Base-by-base conservation (phyloP, 2,113 vertebrate species). In the Eleginops maclovinus region DNA sequence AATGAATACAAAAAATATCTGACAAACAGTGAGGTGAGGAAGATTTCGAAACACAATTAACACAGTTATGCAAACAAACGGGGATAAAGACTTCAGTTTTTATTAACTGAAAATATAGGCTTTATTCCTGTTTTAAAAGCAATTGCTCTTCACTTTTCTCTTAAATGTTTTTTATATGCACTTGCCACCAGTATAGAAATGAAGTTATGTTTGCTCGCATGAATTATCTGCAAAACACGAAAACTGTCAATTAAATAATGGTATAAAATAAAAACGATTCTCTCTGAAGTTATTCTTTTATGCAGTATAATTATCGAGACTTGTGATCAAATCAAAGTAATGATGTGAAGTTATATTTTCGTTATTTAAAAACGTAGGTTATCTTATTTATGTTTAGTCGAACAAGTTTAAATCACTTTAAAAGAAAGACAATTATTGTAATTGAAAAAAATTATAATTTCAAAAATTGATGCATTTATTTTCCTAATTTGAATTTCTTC, bases 381-480 rank as follows among this genome's bases (percentile, higher is more conserved):
- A 49, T n/a, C 19, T 10, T 2, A n/a, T 4, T 13, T 9, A 19
- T 63, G n/a, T 66, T 67, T 28, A 54, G 2, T 55, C n/a, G 12
- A 51, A 28, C 17, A 3, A 22, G 28, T 4, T 19, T 7, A 50
- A 47, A 21, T 49, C 3, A 3, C 58, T 70, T 61, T 22, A 43
- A 69, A 75, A 44, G 50, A 2, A 16, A 49, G 3, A 46, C 46
- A 28, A n/a, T 10, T 63, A 31, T 8, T 47, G 14, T 56, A 40
- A 17, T 24, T 26, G 13, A 12, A 47, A 31, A 56, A 74, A 69
- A 75, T 21, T 44, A 14, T 3, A 13, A 9, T 9, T 8, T 62
- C 49, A 36, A 49, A n/a, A 73, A 75, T 79, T 64, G 15, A 19
- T 28, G 51, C 55, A 50, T 60, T 66, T 66, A 51, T 60, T 82